Conservation (phyloP, 2,888 invertebrate species). For the Spisula subtruncata region DNA sequence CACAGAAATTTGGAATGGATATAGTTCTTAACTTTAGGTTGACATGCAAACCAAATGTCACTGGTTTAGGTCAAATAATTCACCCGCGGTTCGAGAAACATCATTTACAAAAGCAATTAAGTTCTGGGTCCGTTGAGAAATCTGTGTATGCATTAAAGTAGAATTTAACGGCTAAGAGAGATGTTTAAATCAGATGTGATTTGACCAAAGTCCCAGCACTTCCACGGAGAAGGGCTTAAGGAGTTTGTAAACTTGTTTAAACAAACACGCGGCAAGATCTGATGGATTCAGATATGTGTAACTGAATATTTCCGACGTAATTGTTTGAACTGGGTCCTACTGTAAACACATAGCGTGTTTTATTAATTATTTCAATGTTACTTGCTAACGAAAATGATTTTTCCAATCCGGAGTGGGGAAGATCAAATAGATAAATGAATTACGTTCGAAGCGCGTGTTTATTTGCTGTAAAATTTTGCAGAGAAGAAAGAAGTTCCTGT, state of each 20-base stretch:
- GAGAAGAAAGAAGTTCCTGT: neutral
- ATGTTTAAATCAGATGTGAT: neutral
- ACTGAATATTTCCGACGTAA: neutral
- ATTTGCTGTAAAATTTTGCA: neutral
- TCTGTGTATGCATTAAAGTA: neutral
- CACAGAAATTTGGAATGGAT: too few species aligned
- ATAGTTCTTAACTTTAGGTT: neutral
- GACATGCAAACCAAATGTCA: neutral
- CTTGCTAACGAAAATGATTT: neutral
- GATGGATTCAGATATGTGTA: slow-evolving; percentile 12
- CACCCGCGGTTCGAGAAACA: neutral
- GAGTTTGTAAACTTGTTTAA: neutral
- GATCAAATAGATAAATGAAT: slow-evolving; percentile 20
- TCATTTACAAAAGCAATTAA: slow-evolving; percentile 23
- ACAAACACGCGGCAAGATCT: neutral
- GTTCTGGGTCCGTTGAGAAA: neutral
- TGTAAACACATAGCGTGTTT: slow-evolving; percentile 15
- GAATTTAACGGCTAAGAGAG: slow-evolving; percentile 6
- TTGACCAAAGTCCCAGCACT: slow-evolving; percentile 10
- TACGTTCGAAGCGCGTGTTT: neutral
- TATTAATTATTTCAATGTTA: neutral
- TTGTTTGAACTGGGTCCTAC: neutral
- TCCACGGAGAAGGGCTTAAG: neutral
- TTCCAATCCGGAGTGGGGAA: neutral
- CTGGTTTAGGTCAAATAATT: neutral